Evolutionary conservation across 2,888 invertebrate species (phyloP).

Genomic region (Fragum whitleyi): DNA sequence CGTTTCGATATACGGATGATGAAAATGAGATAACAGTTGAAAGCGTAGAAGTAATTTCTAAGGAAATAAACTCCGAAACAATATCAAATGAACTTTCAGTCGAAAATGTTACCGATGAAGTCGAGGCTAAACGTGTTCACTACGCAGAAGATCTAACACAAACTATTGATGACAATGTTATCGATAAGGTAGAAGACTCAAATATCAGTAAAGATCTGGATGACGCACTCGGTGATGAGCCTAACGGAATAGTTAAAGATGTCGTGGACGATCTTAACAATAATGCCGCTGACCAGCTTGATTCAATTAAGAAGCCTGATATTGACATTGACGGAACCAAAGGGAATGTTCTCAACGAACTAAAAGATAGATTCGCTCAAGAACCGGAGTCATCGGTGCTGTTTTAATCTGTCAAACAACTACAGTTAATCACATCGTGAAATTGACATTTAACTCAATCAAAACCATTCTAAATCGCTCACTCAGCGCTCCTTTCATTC

Average conservation of each 20-base stretch:
- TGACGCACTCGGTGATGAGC: background rate
- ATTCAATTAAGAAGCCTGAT: background rate
- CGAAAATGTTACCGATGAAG: background rate
- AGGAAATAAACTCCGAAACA: background rate
- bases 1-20: constrained; percentile 38
- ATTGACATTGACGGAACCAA: background rate
- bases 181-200: background rate
- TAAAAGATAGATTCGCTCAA: background rate
- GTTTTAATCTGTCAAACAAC: constrained; percentile 6
- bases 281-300: background rate
- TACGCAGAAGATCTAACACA: constrained; percentile 24
- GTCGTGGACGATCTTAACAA: constrained; percentile 3
- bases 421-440: too few species aligned
- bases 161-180: background rate
- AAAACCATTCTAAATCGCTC: too few species aligned
- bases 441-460: too few species aligned
- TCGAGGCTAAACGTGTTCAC: constrained; percentile 7
- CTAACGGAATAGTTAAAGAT: background rate
- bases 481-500: too few species aligned
- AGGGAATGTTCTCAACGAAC: background rate
- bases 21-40: background rate
- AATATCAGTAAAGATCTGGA: background rate
- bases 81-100: background rate
- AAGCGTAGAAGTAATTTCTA: background rate
- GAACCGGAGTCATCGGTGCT: constrained; percentile 11